Conservation (phyloP, 2,113 vertebrate species). For the Indicator indicator region DNA sequence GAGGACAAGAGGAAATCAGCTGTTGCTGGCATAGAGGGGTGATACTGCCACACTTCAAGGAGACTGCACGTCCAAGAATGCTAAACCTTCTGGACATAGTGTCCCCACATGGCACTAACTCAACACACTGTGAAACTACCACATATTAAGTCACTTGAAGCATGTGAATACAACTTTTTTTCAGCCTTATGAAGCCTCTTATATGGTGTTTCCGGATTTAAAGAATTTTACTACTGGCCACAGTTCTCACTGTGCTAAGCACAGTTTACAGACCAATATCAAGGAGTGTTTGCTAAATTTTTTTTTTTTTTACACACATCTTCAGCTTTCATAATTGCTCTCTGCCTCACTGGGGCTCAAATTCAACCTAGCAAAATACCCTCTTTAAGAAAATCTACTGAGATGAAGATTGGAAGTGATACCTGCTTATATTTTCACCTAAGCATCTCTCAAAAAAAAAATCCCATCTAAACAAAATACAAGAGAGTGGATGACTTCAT, state of each 20-base stretch:
- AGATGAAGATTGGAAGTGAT: background rate
- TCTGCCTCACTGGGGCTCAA: background rate
- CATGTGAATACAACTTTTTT: background rate
- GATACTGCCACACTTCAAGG: background rate
- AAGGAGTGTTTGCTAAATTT: background rate
- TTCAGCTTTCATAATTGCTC: background rate
- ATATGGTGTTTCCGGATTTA: background rate
- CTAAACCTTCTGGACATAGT: background rate
- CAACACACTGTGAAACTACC: background rate
- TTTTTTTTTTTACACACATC: background rate
- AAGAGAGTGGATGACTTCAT: background rate
- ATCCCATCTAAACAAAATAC: background rate
- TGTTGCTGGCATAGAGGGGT: conserved; percentile 27
- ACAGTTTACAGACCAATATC: background rate
- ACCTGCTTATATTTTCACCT: background rate
- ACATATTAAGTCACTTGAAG: background rate
- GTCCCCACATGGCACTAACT: background rate
- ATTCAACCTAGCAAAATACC: background rate
- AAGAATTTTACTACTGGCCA: background rate
- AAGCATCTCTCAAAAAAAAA: background rate
- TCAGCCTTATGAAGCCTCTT: background rate
- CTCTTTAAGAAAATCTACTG: background rate
- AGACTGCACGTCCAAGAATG: background rate
- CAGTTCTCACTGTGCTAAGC: background rate
- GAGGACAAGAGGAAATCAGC: conserved; percentile 32